A percentile compares a stretch with the other conserved stretches of the same genome.
Evolutionary conservation across 2,113 vertebrate genomes (phyloP).

Genomic region (Archocentrus centrarchus): DNA sequence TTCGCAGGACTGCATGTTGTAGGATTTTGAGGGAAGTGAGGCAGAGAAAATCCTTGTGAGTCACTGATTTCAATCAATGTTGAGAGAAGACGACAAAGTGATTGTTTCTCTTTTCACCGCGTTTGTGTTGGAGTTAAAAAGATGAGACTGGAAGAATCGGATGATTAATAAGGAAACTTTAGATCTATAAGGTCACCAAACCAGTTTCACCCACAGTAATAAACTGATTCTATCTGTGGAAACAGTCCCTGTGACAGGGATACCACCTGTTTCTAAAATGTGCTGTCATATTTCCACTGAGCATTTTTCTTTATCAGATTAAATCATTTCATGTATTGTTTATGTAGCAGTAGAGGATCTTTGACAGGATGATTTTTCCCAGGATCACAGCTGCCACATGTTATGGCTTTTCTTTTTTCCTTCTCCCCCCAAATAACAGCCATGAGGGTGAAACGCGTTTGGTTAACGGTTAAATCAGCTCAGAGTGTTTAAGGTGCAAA

Average conservation of each 20-base stretch:
- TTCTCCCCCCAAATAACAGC: conserved; percentile 19
- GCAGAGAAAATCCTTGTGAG: conserved; percentile 71
- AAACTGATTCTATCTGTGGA: neutral
- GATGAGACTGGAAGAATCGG: neutral
- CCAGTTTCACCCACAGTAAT: neutral
- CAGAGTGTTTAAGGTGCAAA: conserved; percentile 69
- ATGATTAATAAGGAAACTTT: neutral
- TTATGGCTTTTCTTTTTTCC: conserved; percentile 5
- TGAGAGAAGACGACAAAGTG: conserved; percentile 28
- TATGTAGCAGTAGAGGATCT: neutral
- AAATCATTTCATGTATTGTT: conserved; percentile 3
- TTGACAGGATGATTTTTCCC: neutral
- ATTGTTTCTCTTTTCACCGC: conserved; percentile 35
- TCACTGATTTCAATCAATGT: conserved; percentile 82
- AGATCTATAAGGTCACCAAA: neutral
- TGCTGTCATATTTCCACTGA: neutral
- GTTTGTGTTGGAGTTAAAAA: neutral
- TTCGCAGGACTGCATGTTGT: conserved; percentile 61
- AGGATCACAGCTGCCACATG: conserved; percentile 38
- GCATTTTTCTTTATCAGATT: neutral
- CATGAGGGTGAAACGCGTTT: conserved; percentile 51
- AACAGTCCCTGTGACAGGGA: neutral
- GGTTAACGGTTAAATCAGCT: conserved; percentile 63
- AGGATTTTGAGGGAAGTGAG: conserved; percentile 63
- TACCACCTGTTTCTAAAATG: neutral